These are phyloP conservation scores for Anseranas semipalmata DNA, from an alignment of 2,113 vertebrate species.

Conservation along the genomic window DNA sequence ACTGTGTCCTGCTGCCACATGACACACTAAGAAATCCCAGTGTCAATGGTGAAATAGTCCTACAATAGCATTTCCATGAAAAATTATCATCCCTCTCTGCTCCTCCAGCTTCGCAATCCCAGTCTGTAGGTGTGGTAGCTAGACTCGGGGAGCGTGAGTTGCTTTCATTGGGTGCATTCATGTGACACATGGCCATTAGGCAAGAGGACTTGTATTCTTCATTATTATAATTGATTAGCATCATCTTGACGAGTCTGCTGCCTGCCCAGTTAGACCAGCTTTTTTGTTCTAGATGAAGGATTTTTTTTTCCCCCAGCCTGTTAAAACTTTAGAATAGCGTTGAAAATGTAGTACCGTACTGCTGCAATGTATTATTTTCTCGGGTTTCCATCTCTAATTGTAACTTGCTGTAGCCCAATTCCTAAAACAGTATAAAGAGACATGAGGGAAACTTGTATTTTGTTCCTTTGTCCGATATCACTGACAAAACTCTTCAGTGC, in stretches of 20 bases:
- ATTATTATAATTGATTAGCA: neutral
- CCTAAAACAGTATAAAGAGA: too few relatives aligned
- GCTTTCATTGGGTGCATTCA: neutral
- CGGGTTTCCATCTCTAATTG: neutral
- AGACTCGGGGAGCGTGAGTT: rapidly evolving
- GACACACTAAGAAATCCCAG: neutral
- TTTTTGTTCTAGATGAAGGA: neutral
- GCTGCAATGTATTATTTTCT: neutral
- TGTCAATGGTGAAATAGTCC: rapidly evolving
- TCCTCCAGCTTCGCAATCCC: neutral
- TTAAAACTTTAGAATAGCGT: neutral
- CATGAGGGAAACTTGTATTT: too few relatives aligned
- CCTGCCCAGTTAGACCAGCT: neutral
- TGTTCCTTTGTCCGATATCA: neutral
- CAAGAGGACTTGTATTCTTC: neutral
- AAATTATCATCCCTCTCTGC: neutral
- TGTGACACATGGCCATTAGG: neutral
- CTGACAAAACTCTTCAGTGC: neutral
- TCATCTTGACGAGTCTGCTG: neutral
- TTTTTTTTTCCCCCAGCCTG: rapidly evolving
- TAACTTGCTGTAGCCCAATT: neutral
- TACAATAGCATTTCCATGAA: neutral
- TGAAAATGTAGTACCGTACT: neutral
- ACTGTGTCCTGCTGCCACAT: neutral
- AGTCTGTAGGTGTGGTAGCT: neutral